Evolutionary conservation across 2,113 vertebrate genomes (phyloP), one percentile per base, ranked within the genome.

Genomic region (Pampusana beccarii): DNA sequence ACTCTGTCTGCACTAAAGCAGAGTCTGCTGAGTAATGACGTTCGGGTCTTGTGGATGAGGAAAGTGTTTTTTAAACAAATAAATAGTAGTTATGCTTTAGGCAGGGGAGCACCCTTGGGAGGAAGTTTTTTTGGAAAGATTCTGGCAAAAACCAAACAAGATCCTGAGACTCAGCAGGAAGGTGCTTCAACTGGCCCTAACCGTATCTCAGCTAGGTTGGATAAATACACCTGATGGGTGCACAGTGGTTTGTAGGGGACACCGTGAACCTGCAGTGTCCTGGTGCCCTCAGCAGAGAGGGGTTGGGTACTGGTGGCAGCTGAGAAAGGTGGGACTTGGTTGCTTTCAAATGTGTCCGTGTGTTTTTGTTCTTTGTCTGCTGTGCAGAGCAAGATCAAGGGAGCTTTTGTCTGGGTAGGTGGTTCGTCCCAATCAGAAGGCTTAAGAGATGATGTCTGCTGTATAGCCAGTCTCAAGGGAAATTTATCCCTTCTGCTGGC

Each of bases 41-140:
- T 80, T 65, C 31, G 34, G 71, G 66, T 29, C 46, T 65, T 38
- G 50, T n/a, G 48, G 28, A 25, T 65, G 66, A 92, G 80, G 80
- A 94, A 83, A 79, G 44, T 72, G 83, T 3, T 89, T 74, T 92
- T 84, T 53, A 92, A 81, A 71, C 56, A 91, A 81, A 83, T 62
- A 64, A 92, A 62, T 11, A 60, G 29, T 48, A 60, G 34, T 80
- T 94, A 38, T 0, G 2, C 18, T 74, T 74, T 60, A 78, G 69
- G 40, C 23, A 51, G 19, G 18, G 34, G 16, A 71, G 44, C 31
- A 6, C 44, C 38, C 34, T 25, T 2, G 8, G 51, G 44, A 89
- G 51, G 40, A 87, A 50, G 18, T 69, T 89, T 81, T 54, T 28
- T 46, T 71, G 28, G 65, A 33, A 50, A 34, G 23, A 15, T 78